Base-by-base conservation (phyloP, 2,113 vertebrate genomes). In the Butastur rufipennis region DNA sequence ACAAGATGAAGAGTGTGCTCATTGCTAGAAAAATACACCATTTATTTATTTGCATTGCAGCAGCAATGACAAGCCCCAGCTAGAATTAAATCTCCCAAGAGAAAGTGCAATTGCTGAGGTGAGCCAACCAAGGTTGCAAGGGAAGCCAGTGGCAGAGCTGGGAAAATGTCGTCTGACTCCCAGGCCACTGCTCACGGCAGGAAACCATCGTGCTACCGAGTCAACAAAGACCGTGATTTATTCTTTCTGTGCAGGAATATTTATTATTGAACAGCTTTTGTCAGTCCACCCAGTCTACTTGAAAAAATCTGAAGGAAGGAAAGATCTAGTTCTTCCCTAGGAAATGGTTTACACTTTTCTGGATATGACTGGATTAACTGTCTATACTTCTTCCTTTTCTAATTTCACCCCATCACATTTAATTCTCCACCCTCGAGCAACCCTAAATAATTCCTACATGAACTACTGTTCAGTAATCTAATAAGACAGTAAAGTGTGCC, bases 401-500 rank as follows among this genome's bases (percentile, higher is more conserved):
- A 84, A 95, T 93, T 96, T 96, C 16, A 67, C 31, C 68, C 31
- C 40, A 79, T 92, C 68, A 68, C 19, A 75, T 97, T 86, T 90
- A 89, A 63, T 96, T 95, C 36, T 88, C 56, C 45, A 88, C 47
- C 85, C 93, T 92, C 19, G 10, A 95, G 56, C 68, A 81, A 21
- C 56, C 26, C 59, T 88, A 86, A 92, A 88, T 93, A 97, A 96
- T 94, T 96, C 80, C 86, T 85, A 38, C 72, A n/a, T 68, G 72
- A 89, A 78, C 52, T 86, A 81, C 86, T 87, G 40, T 87, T 90
- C 84, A 56, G 63, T 91, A 95, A 89, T 93, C 72, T 92, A 82
- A 91, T 94, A 94, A 92, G 83, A 93, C 77, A 73, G 58, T 86
- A 92, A 94, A 97, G 83, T 63, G 79, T 94, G 58, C 88, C 84